Evolutionary conservation across 1,140 invertebrate genomes (phyloP).

Genomic region (Battus philenor): DNA sequence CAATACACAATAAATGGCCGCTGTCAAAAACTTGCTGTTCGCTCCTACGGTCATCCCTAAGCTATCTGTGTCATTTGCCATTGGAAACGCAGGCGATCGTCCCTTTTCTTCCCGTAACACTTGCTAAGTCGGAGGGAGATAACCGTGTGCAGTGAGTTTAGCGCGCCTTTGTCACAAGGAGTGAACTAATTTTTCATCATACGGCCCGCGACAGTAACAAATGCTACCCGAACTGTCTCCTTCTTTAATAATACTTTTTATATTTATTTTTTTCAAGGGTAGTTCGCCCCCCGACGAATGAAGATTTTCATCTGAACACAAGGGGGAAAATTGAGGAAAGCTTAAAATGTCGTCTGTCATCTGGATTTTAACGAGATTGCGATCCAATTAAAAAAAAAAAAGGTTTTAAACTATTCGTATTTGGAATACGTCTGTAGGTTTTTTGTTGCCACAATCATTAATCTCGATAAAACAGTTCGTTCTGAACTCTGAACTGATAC

Average conservation of each 20-base stretch:
- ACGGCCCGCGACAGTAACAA: constrained; percentile 76
- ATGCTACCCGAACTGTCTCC: constrained; percentile 76
- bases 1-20: constrained; percentile 75
- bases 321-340: constrained; percentile 66
- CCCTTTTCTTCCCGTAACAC: constrained; percentile 30
- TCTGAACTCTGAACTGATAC: constrained; percentile 16
- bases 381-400: constrained; percentile 10
- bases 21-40: constrained; percentile 76
- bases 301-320: constrained; percentile 67
- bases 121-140: constrained; percentile 50
- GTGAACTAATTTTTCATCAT: constrained; percentile 78
- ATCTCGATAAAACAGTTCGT: constrained; percentile 15
- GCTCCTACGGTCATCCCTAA: constrained; percentile 75
- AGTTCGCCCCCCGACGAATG: constrained; percentile 65
- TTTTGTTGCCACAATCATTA: constrained; percentile 11
- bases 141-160: constrained; percentile 57
- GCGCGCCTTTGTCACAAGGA: constrained; percentile 71
- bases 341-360: constrained; percentile 68
- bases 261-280: constrained; percentile 70
- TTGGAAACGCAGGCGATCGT: constrained; percentile 58
- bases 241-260: constrained; percentile 78
- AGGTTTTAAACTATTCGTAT: constrained; percentile 7
- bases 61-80: constrained; percentile 74
- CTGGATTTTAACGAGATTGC: constrained; percentile 13
- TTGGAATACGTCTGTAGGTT: constrained; percentile 6